phyloP scores from a whole-genome alignment of 2,113 vertebrate genomes.

The Istiophorus platypterus region DNA sequence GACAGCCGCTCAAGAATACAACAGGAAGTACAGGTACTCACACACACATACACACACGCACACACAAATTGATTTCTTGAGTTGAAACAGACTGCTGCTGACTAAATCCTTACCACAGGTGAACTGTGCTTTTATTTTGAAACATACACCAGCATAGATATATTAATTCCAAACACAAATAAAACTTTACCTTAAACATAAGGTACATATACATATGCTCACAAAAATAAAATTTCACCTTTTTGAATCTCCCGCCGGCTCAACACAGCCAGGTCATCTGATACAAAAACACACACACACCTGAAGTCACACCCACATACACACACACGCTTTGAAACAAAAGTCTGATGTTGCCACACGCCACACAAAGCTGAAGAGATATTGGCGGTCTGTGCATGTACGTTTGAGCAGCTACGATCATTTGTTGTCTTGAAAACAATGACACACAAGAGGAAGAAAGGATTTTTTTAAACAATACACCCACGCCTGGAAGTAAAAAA shows the following conservation, averaged over 20 bases:
- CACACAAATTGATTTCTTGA: no score
- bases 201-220: no score
- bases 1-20: constrained; percentile 53
- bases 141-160: no score
- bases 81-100: no score
- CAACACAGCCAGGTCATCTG: constrained; percentile 20
- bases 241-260: constrained; percentile 60
- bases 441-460: constrained; percentile 7
- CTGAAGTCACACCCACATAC: constrained; percentile 45
- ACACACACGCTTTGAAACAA: constrained; percentile 43
- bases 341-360: constrained; percentile 40
- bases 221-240: neutral
- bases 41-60: constrained; percentile 29
- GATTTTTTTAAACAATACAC: neutral
- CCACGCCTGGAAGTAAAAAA: constrained; percentile 14
- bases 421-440: constrained; percentile 49
- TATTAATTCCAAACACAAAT: no score
- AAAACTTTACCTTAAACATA: no score
- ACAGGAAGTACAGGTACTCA: constrained; percentile 24
- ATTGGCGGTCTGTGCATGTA: constrained; percentile 48
- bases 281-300: constrained; percentile 54
- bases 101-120: no score
- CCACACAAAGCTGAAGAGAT: constrained; percentile 29
- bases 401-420: constrained; percentile 32
- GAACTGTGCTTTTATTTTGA: no score